phyloP scores from a whole-genome alignment of 2,888 invertebrate species.

The Axea sp. region DNA sequence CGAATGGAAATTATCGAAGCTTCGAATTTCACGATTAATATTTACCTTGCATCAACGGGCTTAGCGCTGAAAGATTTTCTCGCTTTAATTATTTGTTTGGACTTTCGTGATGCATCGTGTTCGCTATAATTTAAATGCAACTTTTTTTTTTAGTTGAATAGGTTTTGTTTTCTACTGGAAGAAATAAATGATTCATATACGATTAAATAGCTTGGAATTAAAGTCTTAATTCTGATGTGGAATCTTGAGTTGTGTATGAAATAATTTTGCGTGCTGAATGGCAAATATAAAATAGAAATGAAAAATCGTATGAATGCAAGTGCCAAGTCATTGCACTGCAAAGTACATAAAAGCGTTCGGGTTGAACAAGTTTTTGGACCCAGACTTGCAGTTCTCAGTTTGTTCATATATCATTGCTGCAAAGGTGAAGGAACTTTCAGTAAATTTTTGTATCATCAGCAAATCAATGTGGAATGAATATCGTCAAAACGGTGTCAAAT shows the following conservation, averaged over 20 bases:
- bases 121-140: too few species aligned
- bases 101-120: too few species aligned
- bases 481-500: too few species aligned
- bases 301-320: constrained; percentile 13
- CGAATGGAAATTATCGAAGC: constrained; percentile 3
- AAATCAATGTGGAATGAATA: constrained; percentile 38
- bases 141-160: too few species aligned
- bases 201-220: too few species aligned
- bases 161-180: too few species aligned
- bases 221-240: too few species aligned
- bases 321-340: constrained; percentile 32
- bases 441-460: constrained; percentile 37
- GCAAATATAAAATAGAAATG: not conserved
- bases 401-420: constrained; percentile 28
- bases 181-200: too few species aligned
- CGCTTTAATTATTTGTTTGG: too few species aligned
- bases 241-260: not conserved
- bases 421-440: constrained; percentile 33
- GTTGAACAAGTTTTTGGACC: constrained; percentile 45
- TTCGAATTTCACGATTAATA: too few species aligned
- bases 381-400: constrained; percentile 37
- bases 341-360: constrained; percentile 32
- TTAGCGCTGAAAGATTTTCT: too few species aligned
- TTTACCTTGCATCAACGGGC: too few species aligned
- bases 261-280: not conserved